Percentiles rank a stretch among this genome's conserved stretches.
These are phyloP conservation scores for Forbesichthys papilliferus DNA, from an alignment of 2,113 vertebrate genomes.

Conservation along the genomic window DNA sequence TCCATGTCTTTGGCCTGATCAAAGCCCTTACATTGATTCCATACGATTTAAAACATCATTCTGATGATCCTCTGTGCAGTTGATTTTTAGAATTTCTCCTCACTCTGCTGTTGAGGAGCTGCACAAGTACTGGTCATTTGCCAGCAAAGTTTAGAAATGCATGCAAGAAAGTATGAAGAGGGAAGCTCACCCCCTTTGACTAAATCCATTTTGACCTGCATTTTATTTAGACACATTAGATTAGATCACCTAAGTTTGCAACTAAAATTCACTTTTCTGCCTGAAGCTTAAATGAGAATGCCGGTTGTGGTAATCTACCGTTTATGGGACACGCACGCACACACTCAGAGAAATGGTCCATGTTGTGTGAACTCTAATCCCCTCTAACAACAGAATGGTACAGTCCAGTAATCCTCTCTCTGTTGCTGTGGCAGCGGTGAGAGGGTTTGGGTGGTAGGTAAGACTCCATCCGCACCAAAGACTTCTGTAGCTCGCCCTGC, in stretches of 20 bases:
- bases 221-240: not conserved
- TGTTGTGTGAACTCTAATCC: constrained; percentile 83
- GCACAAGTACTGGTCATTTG: not conserved
- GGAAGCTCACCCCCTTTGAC: too few relatives aligned
- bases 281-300: constrained; percentile 67
- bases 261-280: constrained; percentile 17
- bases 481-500: constrained; percentile 68
- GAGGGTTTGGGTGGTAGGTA: constrained; percentile 80
- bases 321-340: constrained; percentile 66
- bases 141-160: not conserved
- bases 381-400: constrained; percentile 85
- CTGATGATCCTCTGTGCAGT: constrained; percentile 24
- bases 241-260: constrained; percentile 13
- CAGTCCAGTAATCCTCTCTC: constrained; percentile 86
- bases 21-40: constrained; percentile 53
- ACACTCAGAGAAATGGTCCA: constrained; percentile 74
- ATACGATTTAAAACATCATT: constrained; percentile 32
- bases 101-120: not conserved
- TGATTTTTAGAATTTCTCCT: constrained; percentile 37
- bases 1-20: constrained; percentile 61
- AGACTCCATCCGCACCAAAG: constrained; percentile 68
- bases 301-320: constrained; percentile 75
- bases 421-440: constrained; percentile 86
- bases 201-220: not conserved
- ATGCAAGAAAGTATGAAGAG: too few relatives aligned